Conservation (phyloP, 2,888 invertebrate genomes). For the Alloscopus bannaensis region DNA sequence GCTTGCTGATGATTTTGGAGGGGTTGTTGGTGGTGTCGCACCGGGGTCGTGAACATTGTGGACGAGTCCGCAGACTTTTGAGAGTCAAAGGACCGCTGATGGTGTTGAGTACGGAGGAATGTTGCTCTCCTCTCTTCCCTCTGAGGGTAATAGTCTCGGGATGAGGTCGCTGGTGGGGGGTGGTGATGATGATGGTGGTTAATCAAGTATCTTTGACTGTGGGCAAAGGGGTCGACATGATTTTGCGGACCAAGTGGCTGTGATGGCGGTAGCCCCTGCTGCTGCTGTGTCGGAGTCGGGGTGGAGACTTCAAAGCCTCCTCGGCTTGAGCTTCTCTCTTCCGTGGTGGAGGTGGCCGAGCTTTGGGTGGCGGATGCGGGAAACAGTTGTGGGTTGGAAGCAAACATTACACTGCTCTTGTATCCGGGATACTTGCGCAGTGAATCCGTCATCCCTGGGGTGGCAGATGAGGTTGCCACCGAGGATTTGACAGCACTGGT, state of each 20-base stretch:
- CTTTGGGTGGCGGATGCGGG: slow-evolving; percentile 62
- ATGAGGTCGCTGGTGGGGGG: neutral
- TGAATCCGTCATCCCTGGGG: slow-evolving; percentile 18
- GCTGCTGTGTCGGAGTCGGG: slow-evolving; percentile 35
- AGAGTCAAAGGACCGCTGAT: slow-evolving; percentile 48
- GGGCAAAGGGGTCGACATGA: slow-evolving; percentile 8
- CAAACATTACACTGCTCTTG: slow-evolving; percentile 72
- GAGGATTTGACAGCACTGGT: slow-evolving; percentile 4
- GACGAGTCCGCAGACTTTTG: slow-evolving; percentile 42
- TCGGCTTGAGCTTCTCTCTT: slow-evolving; percentile 49
- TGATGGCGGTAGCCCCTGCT: slow-evolving; percentile 58
- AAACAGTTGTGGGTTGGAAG: slow-evolving; percentile 71
- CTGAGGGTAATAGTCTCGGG: slow-evolving; percentile 55
- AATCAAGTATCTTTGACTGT: slow-evolving; percentile 15
- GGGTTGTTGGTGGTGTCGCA: neutral
- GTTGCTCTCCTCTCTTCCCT: slow-evolving; percentile 56
- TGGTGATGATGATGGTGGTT: slow-evolving; percentile 27
- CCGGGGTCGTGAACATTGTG: slow-evolving; percentile 23
- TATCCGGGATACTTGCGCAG: slow-evolving; percentile 33
- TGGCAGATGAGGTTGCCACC: slow-evolving; percentile 8
- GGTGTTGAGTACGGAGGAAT: slow-evolving; percentile 39
- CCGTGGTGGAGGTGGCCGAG: slow-evolving; percentile 62
- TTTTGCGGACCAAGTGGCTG: slow-evolving; percentile 52
- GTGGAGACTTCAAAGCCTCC: slow-evolving; percentile 52
- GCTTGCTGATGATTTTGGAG: neutral